Evolutionary conservation across 53 echinoderm and acorn worm species (phyloP), one percentile per base, ranked within the genome.

Genomic region (Echinometra lucunter): DNA sequence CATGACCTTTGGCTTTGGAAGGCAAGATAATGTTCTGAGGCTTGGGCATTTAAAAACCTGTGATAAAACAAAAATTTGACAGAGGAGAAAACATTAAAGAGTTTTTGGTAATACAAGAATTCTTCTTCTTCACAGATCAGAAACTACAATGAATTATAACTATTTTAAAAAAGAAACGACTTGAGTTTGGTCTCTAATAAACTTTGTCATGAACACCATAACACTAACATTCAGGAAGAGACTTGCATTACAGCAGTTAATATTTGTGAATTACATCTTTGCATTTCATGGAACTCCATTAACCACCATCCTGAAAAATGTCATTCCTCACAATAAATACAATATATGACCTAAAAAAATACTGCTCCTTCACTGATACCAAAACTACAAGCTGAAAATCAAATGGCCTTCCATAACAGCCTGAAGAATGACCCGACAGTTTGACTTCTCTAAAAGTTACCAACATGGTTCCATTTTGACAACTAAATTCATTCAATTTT

Each of bases 1-100:
- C 49, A 85, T 47, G 49, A 85, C 85, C 85, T 85, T 85, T 85
- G 85, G 85, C 49, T 81, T 85, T 85, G 27, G 85, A 85, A 85
- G 85, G 85, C 85, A 85, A 85, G 85, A 85, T 85, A 78, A 21
- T 30, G 85, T 85, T 47, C 85, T 85, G 49, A 85, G 11, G 28
- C 85, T 85, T n/a, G 49, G 49, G 85, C 85, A 45, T 49, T 85
- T 85, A 85, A 12, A 85, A 85, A n/a, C 85, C 85, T 85, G 85
- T 53, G 44, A 40, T 10, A 12, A 85, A 30, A 85, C 11, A 85
- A 47, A 49, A 49, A n/a, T 47, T 30, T 49, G 40, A 85, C 30
- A 85, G 4, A 16, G 49, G 49, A 49, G 28, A 85, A 49, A 85
- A 85, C 49, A 85, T 47, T n/a, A n/a, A 18, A 11, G 12, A 40